These are phyloP conservation scores for Oncorhynchus clarkii DNA, from an alignment of 2,113 vertebrate species.

Conservation along the genomic window DNA sequence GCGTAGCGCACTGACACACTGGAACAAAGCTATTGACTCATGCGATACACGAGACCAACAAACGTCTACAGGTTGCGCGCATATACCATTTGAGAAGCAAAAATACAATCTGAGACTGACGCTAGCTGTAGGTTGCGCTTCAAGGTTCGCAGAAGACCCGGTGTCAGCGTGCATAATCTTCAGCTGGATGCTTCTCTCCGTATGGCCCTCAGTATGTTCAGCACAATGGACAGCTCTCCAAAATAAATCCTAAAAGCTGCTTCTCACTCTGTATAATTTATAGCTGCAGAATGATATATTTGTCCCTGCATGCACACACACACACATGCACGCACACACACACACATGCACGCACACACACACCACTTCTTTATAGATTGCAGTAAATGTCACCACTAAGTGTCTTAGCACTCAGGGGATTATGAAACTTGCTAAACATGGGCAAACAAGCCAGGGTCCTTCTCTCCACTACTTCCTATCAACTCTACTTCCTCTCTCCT, in stretches of 20 bases:
- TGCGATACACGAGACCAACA: too few relatives aligned
- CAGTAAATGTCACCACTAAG: conserved; percentile 40
- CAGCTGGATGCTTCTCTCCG: not conserved
- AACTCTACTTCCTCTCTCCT: not conserved
- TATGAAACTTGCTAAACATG: conserved; percentile 40
- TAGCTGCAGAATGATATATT: too few relatives aligned
- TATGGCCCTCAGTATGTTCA: not conserved
- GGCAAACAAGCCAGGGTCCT: conserved; percentile 31
- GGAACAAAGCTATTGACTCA: too few relatives aligned
- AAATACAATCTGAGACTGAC: too few relatives aligned
- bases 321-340: not conserved
- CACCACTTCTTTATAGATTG: conserved; percentile 2
- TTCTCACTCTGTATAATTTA: not conserved
- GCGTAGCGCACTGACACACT: too few relatives aligned
- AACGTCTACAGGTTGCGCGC: too few relatives aligned
- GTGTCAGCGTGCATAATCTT: too few relatives aligned
- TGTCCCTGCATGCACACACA: not conserved
- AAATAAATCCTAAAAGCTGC: not conserved
- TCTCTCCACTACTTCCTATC: not conserved
- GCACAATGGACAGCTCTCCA: not conserved
- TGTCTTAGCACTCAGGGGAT: conserved; percentile 51
- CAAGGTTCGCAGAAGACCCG: too few relatives aligned
- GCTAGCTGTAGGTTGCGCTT: too few relatives aligned
- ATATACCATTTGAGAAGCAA: too few relatives aligned
- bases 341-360: conserved; percentile 2